A percentile compares a stretch with the other conserved stretches of the same genome.
Evolutionary conservation across 2,113 vertebrate species (phyloP).

Genomic region (Ardeotis arabs): DNA sequence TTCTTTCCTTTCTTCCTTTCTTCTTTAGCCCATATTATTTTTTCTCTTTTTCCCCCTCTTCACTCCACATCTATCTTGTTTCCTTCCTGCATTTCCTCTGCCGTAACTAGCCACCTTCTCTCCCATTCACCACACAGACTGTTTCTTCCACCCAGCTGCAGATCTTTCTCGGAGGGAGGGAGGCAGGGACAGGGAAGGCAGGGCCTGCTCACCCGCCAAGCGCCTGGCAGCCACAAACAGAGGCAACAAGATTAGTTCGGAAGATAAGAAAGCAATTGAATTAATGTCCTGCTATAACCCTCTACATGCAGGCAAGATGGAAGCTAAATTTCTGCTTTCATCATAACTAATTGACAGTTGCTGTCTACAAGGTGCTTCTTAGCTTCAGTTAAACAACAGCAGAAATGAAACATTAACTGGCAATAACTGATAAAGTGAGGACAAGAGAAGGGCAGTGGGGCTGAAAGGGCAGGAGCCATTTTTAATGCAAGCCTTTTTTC

Average conservation of each 20-base stretch:
- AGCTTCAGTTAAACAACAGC: neutral
- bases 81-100: neutral
- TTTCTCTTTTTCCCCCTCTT: neutral
- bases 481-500: neutral
- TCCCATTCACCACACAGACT: neutral
- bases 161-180: neutral
- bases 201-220: neutral
- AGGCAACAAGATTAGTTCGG: neutral
- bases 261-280: conserved; percentile 37
- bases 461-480: neutral
- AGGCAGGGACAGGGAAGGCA: neutral
- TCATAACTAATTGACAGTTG: conserved; percentile 35
- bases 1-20: neutral
- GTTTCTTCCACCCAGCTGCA: neutral
- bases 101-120: neutral
- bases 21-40: neutral
- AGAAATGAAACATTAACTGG: conserved; percentile 23
- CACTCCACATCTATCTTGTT: neutral
- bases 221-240: neutral
- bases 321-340: conserved; percentile 38
- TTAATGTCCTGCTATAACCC: neutral
- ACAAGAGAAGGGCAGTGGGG: neutral
- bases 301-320: conserved; percentile 1
- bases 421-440: neutral
- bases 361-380: conserved; percentile 15